Base-by-base conservation (phyloP, 2,888 invertebrate genomes). In the Platypus cylindrus region DNA sequence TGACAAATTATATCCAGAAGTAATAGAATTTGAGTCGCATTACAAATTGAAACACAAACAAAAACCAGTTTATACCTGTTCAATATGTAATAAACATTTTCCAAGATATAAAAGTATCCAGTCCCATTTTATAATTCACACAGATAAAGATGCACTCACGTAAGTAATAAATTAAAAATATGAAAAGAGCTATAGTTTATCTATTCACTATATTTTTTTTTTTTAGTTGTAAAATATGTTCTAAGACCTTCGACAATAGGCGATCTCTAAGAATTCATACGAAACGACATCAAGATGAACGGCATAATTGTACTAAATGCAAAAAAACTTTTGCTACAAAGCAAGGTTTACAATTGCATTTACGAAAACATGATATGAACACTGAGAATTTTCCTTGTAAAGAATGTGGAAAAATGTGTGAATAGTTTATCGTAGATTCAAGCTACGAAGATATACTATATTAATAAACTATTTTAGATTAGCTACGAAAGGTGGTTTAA, bases 41-140 rank as follows among this genome's bases (percentile, higher is more conserved):
- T 71, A 68, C 47, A 45, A 55, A 2, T 48, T 45, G 11, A 51
- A 41, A 28, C 59, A 63, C 41, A 55, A 52, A 28, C 53, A 56
- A 13, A 58, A 62, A 28, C 73, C 73, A 17, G 55, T 67, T 3
- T 73, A 72, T 53, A 64, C 67, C 3, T 73, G 73, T 50, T 67
- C 67, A 30, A 65, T 68, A 45, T 74, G 73, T 48, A 63, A 64
- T 36, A 70, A 70, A 45, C 60, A 65, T 36, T 66, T 63, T 47
- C 64, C 66, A 13, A 69, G 69, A 45, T 73, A 72, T 52, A 55
- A 62, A 1, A 54, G 63, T 17, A 71, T 72, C 46, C 60, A 66
- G 11, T 59, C 65, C 26, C 73, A 74, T 50, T 70, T 70, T 54
- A 68, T 72, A 48, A 55, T 67, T 35, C 73, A 74, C 48, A 63